Base-by-base conservation (phyloP, 2,888 invertebrate genomes). In the Bellardia bayeri region DNA sequence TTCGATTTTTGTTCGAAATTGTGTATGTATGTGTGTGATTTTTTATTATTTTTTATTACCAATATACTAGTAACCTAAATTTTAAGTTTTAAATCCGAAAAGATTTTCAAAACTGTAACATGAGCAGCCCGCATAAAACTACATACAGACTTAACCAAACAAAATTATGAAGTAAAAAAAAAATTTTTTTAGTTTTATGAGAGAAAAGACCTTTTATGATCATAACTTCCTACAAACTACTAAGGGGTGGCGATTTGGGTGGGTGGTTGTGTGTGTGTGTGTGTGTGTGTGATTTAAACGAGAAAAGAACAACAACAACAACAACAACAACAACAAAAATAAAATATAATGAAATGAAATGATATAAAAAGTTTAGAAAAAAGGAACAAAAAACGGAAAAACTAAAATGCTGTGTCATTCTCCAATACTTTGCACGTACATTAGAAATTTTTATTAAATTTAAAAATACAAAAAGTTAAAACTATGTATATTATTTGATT, bases 41-140 rank as follows among this genome's bases (percentile, higher is more conserved):
- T 75, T 68, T 49, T 82, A 51, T 71, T 54, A 64, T 85, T 75
- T 80, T 82, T 74, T 82, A 79, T 82, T 79, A 79, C 69, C 86
- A 82, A 75, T 71, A 83, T 54, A 23, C 23, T 23, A 68, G 66
- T 63, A 86, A 83, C 82, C 86, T 79, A 82, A 79, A 86, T 86
- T 79, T 86, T 79, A 86, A 83, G 56, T 74, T 79, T 83, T 83
- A 86, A 86, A 86, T 86, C 86, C 79, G 78, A 49, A 75, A 86
- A 79, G 83, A 86, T 82, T 86, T 79, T 78, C 33, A 69, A 80
- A 85, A 68, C 51, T 79, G 51, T 68, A 85, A 74, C 16, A 80
- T 54, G 66, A 74, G 45, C 79, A 54, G 80, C 42, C 69, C 61
- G 4, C 74, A 74, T 58, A 66, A 85, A 74, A 51, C n/a, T 16